Evolutionary conservation across 2,888 invertebrate genomes (phyloP), one percentile per base, ranked within the genome.

Genomic region (Cybosia mesomella): DNA sequence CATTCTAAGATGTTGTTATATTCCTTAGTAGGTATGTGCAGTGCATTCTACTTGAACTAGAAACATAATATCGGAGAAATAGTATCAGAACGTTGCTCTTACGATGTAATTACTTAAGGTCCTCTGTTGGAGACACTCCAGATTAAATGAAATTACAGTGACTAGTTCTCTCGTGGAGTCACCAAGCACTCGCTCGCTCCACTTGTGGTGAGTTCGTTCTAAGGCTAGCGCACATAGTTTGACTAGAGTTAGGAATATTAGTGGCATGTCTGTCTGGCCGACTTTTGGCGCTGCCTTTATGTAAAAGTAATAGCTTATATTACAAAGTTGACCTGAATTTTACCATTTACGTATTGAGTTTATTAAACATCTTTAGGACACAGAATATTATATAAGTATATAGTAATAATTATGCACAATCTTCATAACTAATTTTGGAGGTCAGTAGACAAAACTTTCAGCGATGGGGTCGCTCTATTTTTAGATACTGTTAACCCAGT

Each of bases 51-150:
- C n/a, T 7, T n/a, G 5, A 43, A 43, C 43, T 18, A 43, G 43
- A 43, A 9, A 49, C 49, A 5, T 49, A 43, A 34, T 49, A 49
- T 49, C 0, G 18, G 18, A 9, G n/a, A 49, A 49, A 49, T 49
- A 49, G 49, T 49, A 49, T 49, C n/a, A 49, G n/a, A n/a, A 36
- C 21, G 53, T 21, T 21, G 53, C 10, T 54, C 18, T 63, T 22
- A 22, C 21, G 9, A 54, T 63, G 34, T 54, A 63, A 63, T 63
- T 63, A 54, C 53, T 63, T 63, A n/a, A 63, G 53, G 54, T n/a
- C 10, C 62, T 34, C 21, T 32, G 15, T n/a, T 32, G 9, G 28
- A 62, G 34, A 53, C 15, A 18, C 49, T 32, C 13, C 2, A 62
- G 53, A 62, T 62, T 54, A 34, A 63, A 54, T 54, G 54, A 54